Evolutionary conservation across 2,113 vertebrate species (phyloP), one percentile per base, ranked within the genome.

Genomic region (Xiphophorus maculatus): DNA sequence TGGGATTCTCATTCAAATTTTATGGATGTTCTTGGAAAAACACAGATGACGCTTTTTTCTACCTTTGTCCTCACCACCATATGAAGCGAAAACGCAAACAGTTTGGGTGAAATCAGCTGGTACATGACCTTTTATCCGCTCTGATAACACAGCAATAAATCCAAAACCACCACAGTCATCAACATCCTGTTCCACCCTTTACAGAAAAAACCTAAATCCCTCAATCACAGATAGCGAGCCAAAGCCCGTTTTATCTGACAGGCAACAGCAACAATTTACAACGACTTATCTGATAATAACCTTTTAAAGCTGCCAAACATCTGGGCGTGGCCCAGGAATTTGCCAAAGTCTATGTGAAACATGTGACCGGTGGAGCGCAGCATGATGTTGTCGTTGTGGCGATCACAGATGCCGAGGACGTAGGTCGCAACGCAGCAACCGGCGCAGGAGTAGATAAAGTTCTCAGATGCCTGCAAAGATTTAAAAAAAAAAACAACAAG

Each of bases 351-450:
- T 22, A 99, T 99, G 90, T 99, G 98, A 91, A 99, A 99, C 97
- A 99, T 99, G 82, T 99, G 98, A 40, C 98, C 98, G 0, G 96
- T 97, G 93, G 96, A 97, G 80, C 97, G 96, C 66, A 99, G 96
- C 98, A 99, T 99, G 76, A 99, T 99, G 87, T 99, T 99, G 85
- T 99, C 98, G 5, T 99, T 99, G 86, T 99, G 98, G 7, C 98
- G 97, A 80, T 99, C 98, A 74, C 98, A 99, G 91, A 99, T 99
- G 22, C 98, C 98, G 85, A 99, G 90, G 0, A 99, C 95, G 0
- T 98, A 99, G 25, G 98, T 99, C 29, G 98, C 98, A 66, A 99
- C 98, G 28, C 98, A 99, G 93, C 98, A 99, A 72, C 98, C 98
- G 6, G 98, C 98, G 81, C 98, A 99, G 0, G 98, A 98, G 91